phyloP scores from a whole-genome alignment of 2,797 vertebrate species.

The Darevskia mixta region DNA sequence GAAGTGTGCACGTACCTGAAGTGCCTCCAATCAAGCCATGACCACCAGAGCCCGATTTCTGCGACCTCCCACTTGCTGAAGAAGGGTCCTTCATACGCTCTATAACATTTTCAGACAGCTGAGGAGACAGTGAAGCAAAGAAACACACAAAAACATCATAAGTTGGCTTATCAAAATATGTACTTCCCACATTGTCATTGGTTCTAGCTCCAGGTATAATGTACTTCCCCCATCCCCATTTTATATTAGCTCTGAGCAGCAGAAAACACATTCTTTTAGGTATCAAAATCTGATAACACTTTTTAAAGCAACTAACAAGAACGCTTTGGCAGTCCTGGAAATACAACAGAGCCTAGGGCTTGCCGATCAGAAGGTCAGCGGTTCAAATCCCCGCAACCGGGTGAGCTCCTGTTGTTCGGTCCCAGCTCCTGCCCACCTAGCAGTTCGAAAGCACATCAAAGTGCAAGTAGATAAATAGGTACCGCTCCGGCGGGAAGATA shows the following conservation, averaged over 20 bases:
- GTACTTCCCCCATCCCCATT: too few species aligned
- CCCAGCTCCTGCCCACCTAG: too few species aligned
- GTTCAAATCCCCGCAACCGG: too few species aligned
- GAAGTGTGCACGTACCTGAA: conserved; percentile 71
- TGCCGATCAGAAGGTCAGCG: too few species aligned
- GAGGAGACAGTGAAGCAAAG: conserved; percentile 51
- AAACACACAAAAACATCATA: rapidly evolving
- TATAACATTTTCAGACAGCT: conserved; percentile 96
- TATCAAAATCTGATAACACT: not conserved
- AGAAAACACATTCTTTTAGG: not conserved
- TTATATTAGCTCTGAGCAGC: not conserved
- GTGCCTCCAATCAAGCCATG: conserved; percentile 46
- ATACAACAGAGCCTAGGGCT: not conserved
- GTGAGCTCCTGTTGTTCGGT: too few species aligned
- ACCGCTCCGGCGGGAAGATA: too few species aligned
- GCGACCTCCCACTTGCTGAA: conserved; percentile 57
- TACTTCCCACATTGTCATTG: rapidly evolving
- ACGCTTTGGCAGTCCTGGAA: not conserved
- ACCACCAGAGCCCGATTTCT: conserved; percentile 52
- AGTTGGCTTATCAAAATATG: not conserved
- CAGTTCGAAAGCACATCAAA: too few species aligned
- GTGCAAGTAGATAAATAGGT: too few species aligned
- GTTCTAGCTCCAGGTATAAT: not conserved
- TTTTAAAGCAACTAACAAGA: not conserved
- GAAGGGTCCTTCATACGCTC: conserved; percentile 93